Percentiles rank a stretch among this genome's conserved stretches.
These are phyloP conservation scores for Ondatra zibethicus DNA, from an alignment of 2,113 vertebrate species.

Conservation along the genomic window DNA sequence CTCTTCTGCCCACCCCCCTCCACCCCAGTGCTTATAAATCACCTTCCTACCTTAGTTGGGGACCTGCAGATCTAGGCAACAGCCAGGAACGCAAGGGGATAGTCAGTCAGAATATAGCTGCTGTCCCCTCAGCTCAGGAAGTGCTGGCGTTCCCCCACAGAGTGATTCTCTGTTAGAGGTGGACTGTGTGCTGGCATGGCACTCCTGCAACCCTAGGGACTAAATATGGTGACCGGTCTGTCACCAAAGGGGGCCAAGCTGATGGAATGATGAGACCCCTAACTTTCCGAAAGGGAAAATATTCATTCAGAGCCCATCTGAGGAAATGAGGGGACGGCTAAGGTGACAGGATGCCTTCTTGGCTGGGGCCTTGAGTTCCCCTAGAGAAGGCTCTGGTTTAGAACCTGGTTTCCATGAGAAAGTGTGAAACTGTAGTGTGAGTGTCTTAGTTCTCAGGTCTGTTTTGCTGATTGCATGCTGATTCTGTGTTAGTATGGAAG, in stretches of 20 bases:
- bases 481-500: neutral
- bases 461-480: neutral
- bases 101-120: neutral
- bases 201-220: neutral
- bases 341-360: neutral
- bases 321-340: neutral
- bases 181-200: neutral
- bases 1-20: neutral
- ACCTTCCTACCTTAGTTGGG: neutral
- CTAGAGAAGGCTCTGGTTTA: neutral
- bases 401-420: neutral
- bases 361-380: neutral
- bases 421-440: neutral
- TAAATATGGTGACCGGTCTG: neutral
- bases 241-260: neutral
- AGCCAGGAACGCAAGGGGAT: neutral
- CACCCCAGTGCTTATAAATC: neutral
- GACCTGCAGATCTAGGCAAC: neutral
- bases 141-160: neutral
- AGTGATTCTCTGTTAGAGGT: neutral
- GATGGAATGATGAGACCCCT: neutral
- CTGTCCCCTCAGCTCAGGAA: neutral
- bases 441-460: fast-evolving
- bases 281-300: neutral
- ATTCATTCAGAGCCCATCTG: neutral